These are phyloP conservation scores for Apodemia duryi DNA, from an alignment of 2,888 invertebrate genomes.

Conservation along the genomic window DNA sequence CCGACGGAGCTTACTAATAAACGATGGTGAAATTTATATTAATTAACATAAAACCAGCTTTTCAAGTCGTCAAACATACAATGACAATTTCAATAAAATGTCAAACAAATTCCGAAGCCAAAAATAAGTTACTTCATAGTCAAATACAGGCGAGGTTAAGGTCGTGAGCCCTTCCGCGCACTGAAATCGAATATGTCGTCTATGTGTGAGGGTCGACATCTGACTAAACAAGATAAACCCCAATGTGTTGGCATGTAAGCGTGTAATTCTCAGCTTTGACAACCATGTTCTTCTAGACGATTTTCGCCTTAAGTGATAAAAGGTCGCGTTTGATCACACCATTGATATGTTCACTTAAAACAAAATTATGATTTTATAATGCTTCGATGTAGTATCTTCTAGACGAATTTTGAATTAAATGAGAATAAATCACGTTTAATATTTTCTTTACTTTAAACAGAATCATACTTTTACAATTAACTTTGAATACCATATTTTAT, in stretches of 20 bases:
- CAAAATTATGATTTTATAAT: too few species aligned
- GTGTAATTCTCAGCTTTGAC: constrained; percentile 51
- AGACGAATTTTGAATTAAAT: too few species aligned
- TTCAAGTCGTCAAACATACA: too few species aligned
- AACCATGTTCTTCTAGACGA: constrained; percentile 40
- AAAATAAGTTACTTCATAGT: constrained; percentile 8
- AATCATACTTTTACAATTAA: too few species aligned
- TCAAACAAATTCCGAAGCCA: neutral
- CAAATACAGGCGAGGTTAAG: constrained; percentile 14
- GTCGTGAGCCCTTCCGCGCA: constrained; percentile 38
- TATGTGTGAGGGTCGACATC: constrained; percentile 47
- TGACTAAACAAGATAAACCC: constrained; percentile 70
- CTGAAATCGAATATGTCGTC: constrained; percentile 66
- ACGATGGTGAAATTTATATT: too few species aligned
- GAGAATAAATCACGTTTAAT: too few species aligned
- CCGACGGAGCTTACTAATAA: too few species aligned
- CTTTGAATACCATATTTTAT: too few species aligned
- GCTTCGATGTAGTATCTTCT: too few species aligned
- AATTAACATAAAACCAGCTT: too few species aligned
- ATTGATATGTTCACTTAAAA: too few species aligned
- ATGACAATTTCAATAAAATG: constrained; percentile 2
- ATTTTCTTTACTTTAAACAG: too few species aligned
- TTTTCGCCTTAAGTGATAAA: constrained; percentile 25
- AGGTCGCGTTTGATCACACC: neutral
- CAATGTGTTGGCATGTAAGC: constrained; percentile 50